Evolutionary conservation across 2,113 vertebrate genomes (phyloP).

Genomic region (Amazona vittata): DNA sequence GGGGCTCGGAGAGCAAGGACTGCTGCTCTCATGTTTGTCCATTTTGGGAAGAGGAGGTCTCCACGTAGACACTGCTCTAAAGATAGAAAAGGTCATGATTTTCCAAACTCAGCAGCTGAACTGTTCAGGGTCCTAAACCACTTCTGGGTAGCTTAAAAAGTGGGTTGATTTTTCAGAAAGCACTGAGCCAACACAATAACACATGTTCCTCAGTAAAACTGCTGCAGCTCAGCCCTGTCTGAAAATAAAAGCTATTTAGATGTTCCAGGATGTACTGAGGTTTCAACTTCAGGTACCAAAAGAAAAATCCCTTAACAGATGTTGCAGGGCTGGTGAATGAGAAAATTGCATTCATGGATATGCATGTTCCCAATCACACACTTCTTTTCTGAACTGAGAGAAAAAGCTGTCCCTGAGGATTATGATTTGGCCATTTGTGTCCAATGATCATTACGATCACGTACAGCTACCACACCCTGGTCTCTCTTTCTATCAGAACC

Average conservation of each 20-base stretch:
- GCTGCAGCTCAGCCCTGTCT: background rate
- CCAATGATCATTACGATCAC: rapidly evolving
- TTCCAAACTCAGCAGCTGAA: constrained; percentile 50
- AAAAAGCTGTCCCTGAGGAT: background rate
- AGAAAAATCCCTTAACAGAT: background rate
- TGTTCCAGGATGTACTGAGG: background rate
- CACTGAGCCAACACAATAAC: background rate
- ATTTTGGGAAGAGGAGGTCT: constrained; percentile 47
- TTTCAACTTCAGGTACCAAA: background rate
- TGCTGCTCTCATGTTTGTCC: background rate
- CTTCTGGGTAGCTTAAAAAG: constrained; percentile 1
- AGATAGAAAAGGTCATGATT: constrained; percentile 67
- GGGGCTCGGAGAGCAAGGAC: background rate
- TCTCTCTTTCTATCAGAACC: background rate
- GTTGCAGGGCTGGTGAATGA: background rate
- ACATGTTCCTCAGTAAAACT: background rate
- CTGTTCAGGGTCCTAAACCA: constrained; percentile 49
- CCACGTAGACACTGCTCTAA: background rate
- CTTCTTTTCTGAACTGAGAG: background rate
- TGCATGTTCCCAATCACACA: background rate
- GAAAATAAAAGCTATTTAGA: background rate
- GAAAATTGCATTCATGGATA: background rate
- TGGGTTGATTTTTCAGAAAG: constrained; percentile 22
- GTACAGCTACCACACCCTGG: background rate
- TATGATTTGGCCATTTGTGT: background rate